phyloP scores from a whole-genome alignment of 2,888 invertebrate species.

The Lissonota sp. region DNA sequence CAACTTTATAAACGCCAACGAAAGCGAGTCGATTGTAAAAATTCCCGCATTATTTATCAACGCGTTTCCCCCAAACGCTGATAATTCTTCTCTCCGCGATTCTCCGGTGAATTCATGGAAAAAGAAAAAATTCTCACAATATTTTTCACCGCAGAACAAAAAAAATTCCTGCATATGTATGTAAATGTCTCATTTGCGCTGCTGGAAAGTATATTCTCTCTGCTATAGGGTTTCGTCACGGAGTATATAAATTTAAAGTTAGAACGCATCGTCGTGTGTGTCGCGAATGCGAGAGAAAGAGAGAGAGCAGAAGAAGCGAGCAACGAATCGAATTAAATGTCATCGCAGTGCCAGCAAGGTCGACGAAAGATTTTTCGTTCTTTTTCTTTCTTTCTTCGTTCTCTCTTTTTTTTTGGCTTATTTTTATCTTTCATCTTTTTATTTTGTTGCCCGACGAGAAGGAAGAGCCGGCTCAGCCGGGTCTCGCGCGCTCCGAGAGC shows the following conservation, averaged over 20 bases:
- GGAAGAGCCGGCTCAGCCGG: too few species aligned
- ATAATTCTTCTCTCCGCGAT: background rate
- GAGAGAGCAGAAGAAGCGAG: background rate
- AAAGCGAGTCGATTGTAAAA: constrained; percentile 55
- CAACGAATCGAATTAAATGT: constrained; percentile 63
- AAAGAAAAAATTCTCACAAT: background rate
- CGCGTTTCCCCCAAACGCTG: background rate
- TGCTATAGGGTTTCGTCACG: constrained; percentile 22
- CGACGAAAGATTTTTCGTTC: constrained; percentile 32
- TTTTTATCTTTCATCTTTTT: constrained; percentile 11
- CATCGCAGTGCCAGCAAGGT: constrained; percentile 59
- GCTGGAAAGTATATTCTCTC: background rate
- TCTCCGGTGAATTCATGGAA: too few species aligned
- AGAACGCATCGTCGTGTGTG: constrained; percentile 49
- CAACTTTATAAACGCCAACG: constrained; percentile 58
- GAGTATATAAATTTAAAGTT: constrained; percentile 54
- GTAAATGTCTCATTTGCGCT: constrained; percentile 6
- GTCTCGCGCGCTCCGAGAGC: too few species aligned
- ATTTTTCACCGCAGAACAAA: too few species aligned
- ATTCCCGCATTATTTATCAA: background rate
- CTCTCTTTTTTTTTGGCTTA: background rate
- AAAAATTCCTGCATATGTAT: background rate
- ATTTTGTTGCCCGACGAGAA: background rate
- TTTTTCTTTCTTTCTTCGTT: background rate
- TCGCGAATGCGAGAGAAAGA: background rate